Evolutionary conservation across 2,888 invertebrate species (phyloP), one percentile per base, ranked within the genome.

Genomic region (Colletes collaris): DNA sequence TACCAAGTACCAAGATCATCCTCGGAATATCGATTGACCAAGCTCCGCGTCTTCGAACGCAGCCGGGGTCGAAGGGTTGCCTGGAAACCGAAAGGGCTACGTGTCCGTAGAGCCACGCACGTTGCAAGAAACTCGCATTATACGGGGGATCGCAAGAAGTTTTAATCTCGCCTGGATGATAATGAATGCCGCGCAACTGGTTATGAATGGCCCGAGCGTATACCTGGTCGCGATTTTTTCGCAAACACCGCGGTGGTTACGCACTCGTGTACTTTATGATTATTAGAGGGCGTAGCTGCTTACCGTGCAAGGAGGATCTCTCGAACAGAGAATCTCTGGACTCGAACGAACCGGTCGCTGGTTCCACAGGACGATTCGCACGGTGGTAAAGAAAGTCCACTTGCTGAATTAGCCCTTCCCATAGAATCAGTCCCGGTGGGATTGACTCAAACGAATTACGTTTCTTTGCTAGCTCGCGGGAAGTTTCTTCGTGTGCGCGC

Each of bases 151-250:
- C 79, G 78, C 81, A 72, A 79, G 86, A 86, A 90, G 82, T 87
- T 89, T 89, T 87, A 87, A 89, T 88, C 86, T 83, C 82, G 82
- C 60, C 87, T 81, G 85, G 59, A 83, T 83, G 90, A 90, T 90
- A 90, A 90, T 90, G 89, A 89, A 90, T 89, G 86, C 90, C 83
- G 88, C 89, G 87, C 89, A 89, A 89, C 90, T 89, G 89, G 89
- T 90, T 90, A 90, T 89, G 90, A 90, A 90, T 90, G 89, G 46
- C 19, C 83, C 86, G 81, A 86, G 81, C 87, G 27, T 27, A 85
- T 89, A 86, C 82, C 85, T 81, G 0, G 74, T 74, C 58, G 63
- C 65, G 16, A 89, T 89, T 89, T 89, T 90, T 89, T 82, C 85
- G 67, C 79, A 46, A 81, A 85, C 80, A 78, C 82, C 80, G 55